These are phyloP conservation scores for Camponotus vicinus DNA, from an alignment of 1,140 invertebrate genomes.

Conservation along the genomic window DNA sequence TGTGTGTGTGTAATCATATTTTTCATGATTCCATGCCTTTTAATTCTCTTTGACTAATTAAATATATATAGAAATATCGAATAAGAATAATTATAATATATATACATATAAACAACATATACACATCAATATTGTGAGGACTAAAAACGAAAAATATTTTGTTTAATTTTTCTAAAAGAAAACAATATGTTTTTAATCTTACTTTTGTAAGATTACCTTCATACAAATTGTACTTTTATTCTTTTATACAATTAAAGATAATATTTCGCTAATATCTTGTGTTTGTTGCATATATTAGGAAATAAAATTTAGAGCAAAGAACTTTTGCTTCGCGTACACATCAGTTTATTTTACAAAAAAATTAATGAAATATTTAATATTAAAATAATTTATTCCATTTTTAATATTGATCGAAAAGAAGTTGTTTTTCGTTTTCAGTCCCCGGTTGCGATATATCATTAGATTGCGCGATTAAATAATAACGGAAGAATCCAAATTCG, in stretches of 20 bases:
- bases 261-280: slow-evolving; percentile 5
- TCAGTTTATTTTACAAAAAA: background rate
- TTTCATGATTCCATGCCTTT: slow-evolving; percentile 27
- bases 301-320: background rate
- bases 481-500: background rate
- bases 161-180: background rate
- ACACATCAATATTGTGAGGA: slow-evolving; percentile 78
- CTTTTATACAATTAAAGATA: background rate
- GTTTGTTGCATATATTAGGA: background rate
- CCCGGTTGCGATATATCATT: slow-evolving; percentile 33
- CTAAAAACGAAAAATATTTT: slow-evolving; percentile 33
- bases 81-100: slow-evolving; percentile 83
- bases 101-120: slow-evolving; percentile 85
- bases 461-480: slow-evolving; percentile 36
- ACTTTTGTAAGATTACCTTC: background rate
- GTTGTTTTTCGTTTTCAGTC: slow-evolving; percentile 33
- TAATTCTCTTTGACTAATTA: slow-evolving; percentile 72
- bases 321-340: background rate
- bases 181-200: background rate
- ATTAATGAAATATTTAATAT: background rate
- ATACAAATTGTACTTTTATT: background rate
- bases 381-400: slow-evolving; percentile 16
- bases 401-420: background rate
- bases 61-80: slow-evolving; percentile 76
- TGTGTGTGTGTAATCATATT: slow-evolving; percentile 13